phyloP scores from a whole-genome alignment of 1,140 invertebrate genomes.

The Seison nebaliae region DNA sequence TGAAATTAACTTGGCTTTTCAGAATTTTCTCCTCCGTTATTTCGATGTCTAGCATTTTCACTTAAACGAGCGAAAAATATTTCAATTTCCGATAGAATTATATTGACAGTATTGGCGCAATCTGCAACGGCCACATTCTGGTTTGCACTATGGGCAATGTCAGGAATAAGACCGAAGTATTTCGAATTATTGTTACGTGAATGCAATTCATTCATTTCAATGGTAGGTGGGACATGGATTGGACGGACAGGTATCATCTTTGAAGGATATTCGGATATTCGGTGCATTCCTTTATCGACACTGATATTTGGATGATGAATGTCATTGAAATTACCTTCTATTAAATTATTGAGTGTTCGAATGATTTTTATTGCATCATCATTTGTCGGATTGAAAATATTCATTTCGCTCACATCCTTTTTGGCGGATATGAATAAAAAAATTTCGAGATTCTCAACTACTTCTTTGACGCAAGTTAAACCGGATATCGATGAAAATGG shows the following conservation, averaged over 20 bases:
- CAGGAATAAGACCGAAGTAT: no score
- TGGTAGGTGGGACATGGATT: no score
- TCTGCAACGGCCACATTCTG: no score
- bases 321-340: background rate
- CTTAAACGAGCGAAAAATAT: constrained; percentile 3
- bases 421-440: background rate
- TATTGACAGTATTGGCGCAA: no score
- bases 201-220: no score
- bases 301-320: background rate
- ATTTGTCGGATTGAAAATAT: constrained; percentile 4
- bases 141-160: no score
- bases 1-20: no score
- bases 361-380: constrained; percentile 1
- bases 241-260: no score
- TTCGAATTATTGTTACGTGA: no score
- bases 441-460: background rate
- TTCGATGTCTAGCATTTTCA: no score
- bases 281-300: background rate
- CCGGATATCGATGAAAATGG: constrained; percentile 1
- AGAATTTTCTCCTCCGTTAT: no score
- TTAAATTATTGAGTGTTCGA: constrained; percentile 1
- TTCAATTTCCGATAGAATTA: no score
- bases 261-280: background rate
- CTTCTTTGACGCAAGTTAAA: background rate
- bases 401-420: constrained; percentile 3